These are phyloP conservation scores for Cantharis rustica DNA, from an alignment of 2,888 invertebrate genomes.

Conservation along the genomic window DNA sequence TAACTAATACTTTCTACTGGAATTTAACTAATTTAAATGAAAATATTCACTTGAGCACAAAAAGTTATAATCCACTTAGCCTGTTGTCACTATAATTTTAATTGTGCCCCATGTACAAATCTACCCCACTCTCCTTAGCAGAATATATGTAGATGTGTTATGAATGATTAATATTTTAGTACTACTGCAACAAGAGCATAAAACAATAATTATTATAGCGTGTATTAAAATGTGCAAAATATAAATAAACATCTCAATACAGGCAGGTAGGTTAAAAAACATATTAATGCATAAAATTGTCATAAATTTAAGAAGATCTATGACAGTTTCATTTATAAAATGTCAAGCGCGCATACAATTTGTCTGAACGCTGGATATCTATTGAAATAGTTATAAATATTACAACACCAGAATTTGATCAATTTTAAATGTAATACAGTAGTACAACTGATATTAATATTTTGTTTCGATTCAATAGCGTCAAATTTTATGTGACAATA, in stretches of 20 bases:
- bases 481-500: neutral
- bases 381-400: neutral
- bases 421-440: neutral
- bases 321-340: constrained; percentile 19
- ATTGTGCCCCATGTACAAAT: neutral
- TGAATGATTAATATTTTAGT: neutral
- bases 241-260: neutral
- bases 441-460: neutral
- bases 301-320: constrained; percentile 16
- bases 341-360: constrained; percentile 15
- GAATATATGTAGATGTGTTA: neutral
- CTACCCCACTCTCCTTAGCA: neutral
- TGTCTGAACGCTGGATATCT: constrained; percentile 8
- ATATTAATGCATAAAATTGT: constrained; percentile 23
- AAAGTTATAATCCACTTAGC: no score
- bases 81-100: no score
- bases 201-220: neutral
- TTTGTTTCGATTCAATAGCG: neutral
- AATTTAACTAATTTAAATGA: no score
- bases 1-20: no score
- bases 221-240: neutral
- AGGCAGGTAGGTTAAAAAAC: constrained; percentile 5
- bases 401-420: neutral
- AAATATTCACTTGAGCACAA: no score
- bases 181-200: neutral